A percentile compares a stretch with the other conserved stretches of the same genome.
Conservation (phyloP, 2,888 invertebrate species). For the Papilio elwesi region DNA sequence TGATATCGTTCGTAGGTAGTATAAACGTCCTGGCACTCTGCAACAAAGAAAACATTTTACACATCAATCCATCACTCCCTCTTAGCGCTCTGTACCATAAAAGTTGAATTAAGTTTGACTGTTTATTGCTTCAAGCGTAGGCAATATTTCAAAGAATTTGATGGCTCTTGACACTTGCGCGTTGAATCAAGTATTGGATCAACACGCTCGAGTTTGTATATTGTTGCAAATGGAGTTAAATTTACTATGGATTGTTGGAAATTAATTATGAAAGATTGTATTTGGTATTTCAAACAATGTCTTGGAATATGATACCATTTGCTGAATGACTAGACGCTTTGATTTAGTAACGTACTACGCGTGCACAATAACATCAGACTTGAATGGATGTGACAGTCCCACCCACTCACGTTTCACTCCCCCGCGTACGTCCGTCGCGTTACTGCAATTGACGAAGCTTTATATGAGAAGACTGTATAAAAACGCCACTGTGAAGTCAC, state of each 20-base stretch:
- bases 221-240: background rate
- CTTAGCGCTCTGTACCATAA: constrained; percentile 41
- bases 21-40: constrained; percentile 7
- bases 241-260: background rate
- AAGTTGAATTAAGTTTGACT: constrained; percentile 42
- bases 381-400: too few species aligned
- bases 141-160: constrained; percentile 43
- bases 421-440: too few species aligned
- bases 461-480: too few species aligned
- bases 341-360: background rate
- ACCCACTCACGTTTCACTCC: too few species aligned
- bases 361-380: background rate
- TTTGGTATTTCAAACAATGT: too few species aligned
- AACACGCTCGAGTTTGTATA: background rate
- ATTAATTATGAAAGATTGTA: too few species aligned
- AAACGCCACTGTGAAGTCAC: too few species aligned
- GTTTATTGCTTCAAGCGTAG: constrained; percentile 46
- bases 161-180: constrained; percentile 43
- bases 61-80: constrained; percentile 39
- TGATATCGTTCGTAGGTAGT: constrained; percentile 7
- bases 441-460: too few species aligned
- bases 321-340: background rate
- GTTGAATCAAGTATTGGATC: background rate
- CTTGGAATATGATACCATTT: too few species aligned
- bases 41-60: constrained; percentile 38